phyloP scores from a whole-genome alignment of 2,113 vertebrate species.

The Proteles cristata region DNA sequence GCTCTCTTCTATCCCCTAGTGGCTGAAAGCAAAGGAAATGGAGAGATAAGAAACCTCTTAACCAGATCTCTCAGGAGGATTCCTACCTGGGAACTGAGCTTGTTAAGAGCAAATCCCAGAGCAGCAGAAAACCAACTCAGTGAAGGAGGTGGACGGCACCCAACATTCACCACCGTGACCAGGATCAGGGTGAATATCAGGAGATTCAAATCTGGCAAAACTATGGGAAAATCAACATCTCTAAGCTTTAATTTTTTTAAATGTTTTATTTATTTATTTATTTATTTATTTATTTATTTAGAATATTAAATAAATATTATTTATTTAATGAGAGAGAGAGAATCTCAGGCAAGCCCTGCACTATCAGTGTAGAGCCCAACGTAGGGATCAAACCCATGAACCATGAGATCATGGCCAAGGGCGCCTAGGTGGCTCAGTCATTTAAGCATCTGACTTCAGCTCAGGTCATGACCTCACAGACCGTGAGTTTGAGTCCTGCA shows the following conservation, averaged over 20 bases:
- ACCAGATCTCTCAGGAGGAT: not conserved
- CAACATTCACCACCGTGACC: not conserved
- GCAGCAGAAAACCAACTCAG: not conserved
- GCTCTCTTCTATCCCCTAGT: not conserved
- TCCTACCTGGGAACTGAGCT: not conserved
- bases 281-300: no score
- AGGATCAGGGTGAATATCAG: not conserved
- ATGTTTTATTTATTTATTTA: no score
- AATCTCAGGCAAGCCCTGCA: no score
- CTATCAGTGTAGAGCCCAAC: no score
- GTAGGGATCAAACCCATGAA: no score
- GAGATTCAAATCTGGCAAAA: not conserved
- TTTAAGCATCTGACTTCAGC: no score
- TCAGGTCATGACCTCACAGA: no score
- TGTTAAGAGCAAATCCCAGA: not conserved
- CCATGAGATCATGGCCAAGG: no score
- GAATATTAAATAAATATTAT: no score
- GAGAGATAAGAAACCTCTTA: not conserved
- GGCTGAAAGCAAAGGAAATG: not conserved
- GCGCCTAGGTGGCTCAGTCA: no score
- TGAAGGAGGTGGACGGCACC: not conserved
- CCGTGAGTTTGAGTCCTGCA: no score
- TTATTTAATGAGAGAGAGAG: no score
- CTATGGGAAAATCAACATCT: not conserved
- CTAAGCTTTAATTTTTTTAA: not conserved